Evolutionary conservation across 2,888 invertebrate genomes (phyloP).

Genomic region (Cistogaster globosa): DNA sequence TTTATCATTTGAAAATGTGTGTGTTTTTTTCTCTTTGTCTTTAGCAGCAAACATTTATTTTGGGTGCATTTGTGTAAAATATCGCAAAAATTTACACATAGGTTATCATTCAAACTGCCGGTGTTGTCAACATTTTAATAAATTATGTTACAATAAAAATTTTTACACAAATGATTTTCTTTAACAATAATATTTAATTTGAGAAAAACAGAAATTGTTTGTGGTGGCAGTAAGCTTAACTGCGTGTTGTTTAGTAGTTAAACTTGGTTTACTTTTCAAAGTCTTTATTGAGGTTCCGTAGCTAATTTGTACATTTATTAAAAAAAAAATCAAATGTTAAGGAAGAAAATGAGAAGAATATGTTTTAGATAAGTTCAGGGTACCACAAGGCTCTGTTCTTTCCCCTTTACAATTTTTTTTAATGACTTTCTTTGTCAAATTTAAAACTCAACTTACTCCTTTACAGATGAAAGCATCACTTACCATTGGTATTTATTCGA

Average conservation of each 20-base stretch:
- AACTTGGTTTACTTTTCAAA: neutral
- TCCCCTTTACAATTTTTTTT: too few relatives aligned
- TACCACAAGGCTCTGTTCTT: too few relatives aligned
- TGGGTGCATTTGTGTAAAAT: constrained; percentile 42
- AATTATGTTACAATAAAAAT: constrained; percentile 23
- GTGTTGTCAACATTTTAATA: constrained; percentile 60
- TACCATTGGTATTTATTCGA: too few relatives aligned
- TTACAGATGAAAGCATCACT: too few relatives aligned
- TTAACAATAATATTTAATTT: constrained; percentile 15
- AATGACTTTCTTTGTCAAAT: too few relatives aligned
- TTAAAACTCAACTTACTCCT: too few relatives aligned
- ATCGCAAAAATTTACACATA: constrained; percentile 65
- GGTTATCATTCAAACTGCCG: constrained; percentile 68
- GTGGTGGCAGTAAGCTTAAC: neutral
- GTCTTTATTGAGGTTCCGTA: too few relatives aligned
- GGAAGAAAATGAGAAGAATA: too few relatives aligned
- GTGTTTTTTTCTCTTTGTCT: constrained; percentile 6
- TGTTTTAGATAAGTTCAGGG: too few relatives aligned
- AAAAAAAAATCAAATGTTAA: too few relatives aligned
- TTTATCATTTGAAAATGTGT: constrained; percentile 21
- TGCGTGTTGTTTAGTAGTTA: neutral
- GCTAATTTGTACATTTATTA: too few relatives aligned
- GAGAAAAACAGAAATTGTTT: constrained; percentile 3
- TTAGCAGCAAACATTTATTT: constrained; percentile 36
- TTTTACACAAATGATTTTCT: constrained; percentile 25